A percentile compares a stretch with the other conserved stretches of the same genome.
Evolutionary conservation across 2,888 invertebrate species (phyloP).

Genomic region (Peribatodes rhomboidaria): DNA sequence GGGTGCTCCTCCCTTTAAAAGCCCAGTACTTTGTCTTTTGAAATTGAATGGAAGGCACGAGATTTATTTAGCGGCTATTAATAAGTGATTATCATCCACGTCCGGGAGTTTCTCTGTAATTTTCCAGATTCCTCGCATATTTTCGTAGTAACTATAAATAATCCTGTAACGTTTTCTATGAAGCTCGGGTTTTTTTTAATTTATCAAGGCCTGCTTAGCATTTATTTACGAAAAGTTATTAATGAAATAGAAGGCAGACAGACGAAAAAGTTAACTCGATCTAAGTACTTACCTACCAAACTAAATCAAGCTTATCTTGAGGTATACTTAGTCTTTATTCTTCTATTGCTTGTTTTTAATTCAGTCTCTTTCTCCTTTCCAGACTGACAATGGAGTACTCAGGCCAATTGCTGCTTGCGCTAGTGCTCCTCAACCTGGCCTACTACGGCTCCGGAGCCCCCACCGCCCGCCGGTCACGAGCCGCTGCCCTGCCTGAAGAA

Average conservation of each 20-base stretch:
- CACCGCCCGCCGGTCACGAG: constrained; percentile 70
- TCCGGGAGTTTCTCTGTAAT: neutral
- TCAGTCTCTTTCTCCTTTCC: constrained; percentile 55
- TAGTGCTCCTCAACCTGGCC: constrained; percentile 65
- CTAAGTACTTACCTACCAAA: too few species aligned
- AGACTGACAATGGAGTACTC: constrained; percentile 71
- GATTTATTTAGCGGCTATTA: constrained; percentile 3
- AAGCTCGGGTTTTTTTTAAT: too few species aligned
- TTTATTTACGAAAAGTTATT: too few species aligned
- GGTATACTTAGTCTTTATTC: neutral
- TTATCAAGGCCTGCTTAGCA: too few species aligned
- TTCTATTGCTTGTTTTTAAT: neutral
- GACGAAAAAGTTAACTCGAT: too few species aligned
- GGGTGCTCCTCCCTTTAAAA: constrained; percentile 22
- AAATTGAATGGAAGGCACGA: constrained; percentile 20
- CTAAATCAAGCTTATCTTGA: too few species aligned
- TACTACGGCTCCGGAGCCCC: constrained; percentile 69
- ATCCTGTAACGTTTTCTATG: too few species aligned
- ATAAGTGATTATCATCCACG: constrained; percentile 2
- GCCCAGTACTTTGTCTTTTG: constrained; percentile 13
- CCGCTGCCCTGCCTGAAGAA: constrained; percentile 60
- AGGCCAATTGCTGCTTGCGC: constrained; percentile 59
- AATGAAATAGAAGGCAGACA: too few species aligned
- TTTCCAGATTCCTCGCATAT: too few species aligned
- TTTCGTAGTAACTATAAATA: too few species aligned